Evolutionary conservation across 2,888 invertebrate genomes (phyloP), one percentile per base, ranked within the genome.

Genomic region (Proisotoma minuta): DNA sequence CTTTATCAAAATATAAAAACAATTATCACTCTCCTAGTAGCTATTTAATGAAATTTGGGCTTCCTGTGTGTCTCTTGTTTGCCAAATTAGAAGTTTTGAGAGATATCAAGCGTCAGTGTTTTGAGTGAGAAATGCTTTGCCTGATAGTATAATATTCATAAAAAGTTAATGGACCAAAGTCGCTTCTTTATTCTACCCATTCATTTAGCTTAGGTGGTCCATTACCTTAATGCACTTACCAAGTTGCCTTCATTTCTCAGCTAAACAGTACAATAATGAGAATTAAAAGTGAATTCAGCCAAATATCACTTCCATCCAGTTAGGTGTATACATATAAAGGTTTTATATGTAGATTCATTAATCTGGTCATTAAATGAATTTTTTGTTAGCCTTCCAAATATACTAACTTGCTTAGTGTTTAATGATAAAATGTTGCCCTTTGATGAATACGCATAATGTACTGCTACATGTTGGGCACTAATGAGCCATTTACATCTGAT

Each of bases 401-500:
- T n/a, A n/a, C n/a, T n/a, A n/a, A n/a, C n/a, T n/a, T n/a, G n/a
- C n/a, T n/a, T n/a, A n/a, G n/a, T n/a, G 8, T 34, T 34, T 34
- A 10, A 34, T 34, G 34, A 34, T 34, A 34, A 34, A 34, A 34
- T 34, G 34, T 34, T 34, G 34, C 34, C 15, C 15, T 15, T 34
- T 34, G 34, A 34, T 34, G 34, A 15, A 34, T 10, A 34, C 15
- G 34, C 23, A n/a, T n/a, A n/a, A n/a, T n/a, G n/a, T 34, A 8
- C 8, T 34, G 34, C 15, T 34, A 15, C 8, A 34, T 34, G 15
- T 34, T 28, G 53, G 59, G 58, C 60, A 57, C 57, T 68, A 68
- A 68, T 65, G 68, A 68, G 56, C 60, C 68, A 60, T 68, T 20
- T 68, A 59, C 68, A 56, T 61, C 57, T 63, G 43, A 26, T 62